Conservation (phyloP, 2,888 invertebrate species). For the Podabrus alpinus region DNA sequence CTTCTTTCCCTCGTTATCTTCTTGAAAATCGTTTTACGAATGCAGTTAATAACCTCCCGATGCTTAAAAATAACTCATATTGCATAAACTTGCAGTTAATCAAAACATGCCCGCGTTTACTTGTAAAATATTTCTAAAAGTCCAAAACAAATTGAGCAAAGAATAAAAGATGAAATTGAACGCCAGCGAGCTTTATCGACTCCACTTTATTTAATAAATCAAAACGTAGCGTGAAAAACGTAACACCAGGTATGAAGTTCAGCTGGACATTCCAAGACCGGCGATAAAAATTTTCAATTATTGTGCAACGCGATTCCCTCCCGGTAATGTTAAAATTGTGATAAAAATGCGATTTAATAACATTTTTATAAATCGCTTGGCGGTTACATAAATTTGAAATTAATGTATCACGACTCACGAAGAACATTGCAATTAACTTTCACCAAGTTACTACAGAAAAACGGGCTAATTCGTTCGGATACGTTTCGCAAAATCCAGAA, state of each 20-base stretch:
- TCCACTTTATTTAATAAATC: not conserved
- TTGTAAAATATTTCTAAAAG: not conserved
- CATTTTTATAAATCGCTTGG: conserved; percentile 14
- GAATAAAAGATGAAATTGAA: not conserved
- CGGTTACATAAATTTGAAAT: conserved; percentile 19
- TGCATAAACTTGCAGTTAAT: not conserved
- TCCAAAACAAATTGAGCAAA: not conserved
- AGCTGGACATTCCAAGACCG: not conserved
- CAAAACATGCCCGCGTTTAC: not conserved
- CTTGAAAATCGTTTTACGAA: not conserved
- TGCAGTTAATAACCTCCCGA: not conserved
- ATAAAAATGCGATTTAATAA: conserved; percentile 6
- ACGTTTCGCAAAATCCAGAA: not conserved
- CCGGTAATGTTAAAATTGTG: not conserved
- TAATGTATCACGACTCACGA: conserved; percentile 20
- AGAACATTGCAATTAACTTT: not conserved
- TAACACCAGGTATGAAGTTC: not conserved
- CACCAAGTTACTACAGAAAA: not conserved
- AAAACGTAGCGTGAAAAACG: not conserved
- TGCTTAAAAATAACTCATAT: not conserved
- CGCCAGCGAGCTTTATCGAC: not conserved
- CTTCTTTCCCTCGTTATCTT: not conserved
- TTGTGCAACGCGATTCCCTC: not conserved
- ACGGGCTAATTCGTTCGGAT: not conserved
- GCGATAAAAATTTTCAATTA: not conserved